These are phyloP conservation scores for Bradypodion pumilum DNA, from an alignment of 2,797 vertebrate genomes.

Conservation along the genomic window DNA sequence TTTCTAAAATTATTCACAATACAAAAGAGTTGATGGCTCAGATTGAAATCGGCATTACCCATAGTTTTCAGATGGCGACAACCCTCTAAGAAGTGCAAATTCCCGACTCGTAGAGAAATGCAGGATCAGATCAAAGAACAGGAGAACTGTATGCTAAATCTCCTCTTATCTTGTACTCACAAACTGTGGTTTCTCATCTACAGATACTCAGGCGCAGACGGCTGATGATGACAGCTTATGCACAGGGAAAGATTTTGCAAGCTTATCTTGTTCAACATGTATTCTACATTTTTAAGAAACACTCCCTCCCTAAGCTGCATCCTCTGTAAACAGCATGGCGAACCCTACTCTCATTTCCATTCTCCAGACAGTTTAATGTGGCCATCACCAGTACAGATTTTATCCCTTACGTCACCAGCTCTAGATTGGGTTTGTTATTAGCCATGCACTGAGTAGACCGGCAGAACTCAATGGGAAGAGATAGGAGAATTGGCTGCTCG, in stretches of 20 bases:
- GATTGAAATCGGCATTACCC: background rate
- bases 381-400: background rate
- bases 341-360: too few relatives aligned
- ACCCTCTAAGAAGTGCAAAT: background rate
- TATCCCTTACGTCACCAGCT: background rate
- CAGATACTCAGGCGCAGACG: background rate
- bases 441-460: background rate
- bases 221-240: background rate
- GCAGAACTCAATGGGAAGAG: background rate
- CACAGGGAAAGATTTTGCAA: background rate
- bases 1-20: conserved; percentile 49
- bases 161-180: background rate
- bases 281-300: background rate
- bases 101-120: background rate
- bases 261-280: too few relatives aligned
- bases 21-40: conserved; percentile 16
- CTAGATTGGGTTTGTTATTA: background rate
- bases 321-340: too few relatives aligned
- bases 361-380: background rate
- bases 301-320: too few relatives aligned
- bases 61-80: background rate
- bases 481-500: too few relatives aligned
- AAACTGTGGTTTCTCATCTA: background rate
- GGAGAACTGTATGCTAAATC: too few relatives aligned
- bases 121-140: background rate